Evolutionary conservation across 2,113 vertebrate genomes (phyloP).

Genomic region (Ellobius talpinus): DNA sequence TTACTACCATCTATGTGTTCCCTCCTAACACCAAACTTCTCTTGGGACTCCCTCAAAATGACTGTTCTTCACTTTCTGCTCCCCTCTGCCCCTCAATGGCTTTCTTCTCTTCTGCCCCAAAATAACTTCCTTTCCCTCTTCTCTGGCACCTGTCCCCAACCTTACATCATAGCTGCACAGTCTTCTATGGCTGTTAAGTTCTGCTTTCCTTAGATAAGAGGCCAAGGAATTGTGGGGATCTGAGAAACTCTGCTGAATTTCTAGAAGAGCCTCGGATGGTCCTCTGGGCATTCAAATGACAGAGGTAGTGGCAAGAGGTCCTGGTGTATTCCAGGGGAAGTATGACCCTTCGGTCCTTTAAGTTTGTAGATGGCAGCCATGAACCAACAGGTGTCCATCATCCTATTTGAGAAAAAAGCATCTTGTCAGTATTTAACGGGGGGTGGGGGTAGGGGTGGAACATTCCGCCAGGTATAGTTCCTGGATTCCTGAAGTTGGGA

Average conservation of each 20-base stretch:
- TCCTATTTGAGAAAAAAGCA: neutral
- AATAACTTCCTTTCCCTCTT: neutral
- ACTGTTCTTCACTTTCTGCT: neutral
- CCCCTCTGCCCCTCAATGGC: neutral
- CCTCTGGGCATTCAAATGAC: neutral
- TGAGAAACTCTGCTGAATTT: neutral
- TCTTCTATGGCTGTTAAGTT: neutral
- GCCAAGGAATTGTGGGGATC: neutral
- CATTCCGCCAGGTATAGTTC: neutral
- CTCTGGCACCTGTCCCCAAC: neutral
- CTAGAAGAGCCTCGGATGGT: neutral
- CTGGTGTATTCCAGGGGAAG: neutral
- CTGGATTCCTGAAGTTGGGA: neutral
- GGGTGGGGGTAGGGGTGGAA: neutral
- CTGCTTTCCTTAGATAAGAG: neutral
- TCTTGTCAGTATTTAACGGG: neutral
- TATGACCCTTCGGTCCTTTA: neutral
- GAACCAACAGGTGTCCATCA: neutral
- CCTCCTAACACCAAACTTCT: neutral
- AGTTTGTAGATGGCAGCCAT: neutral
- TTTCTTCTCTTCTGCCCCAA: neutral
- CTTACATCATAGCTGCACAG: neutral
- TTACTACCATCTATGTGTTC: neutral
- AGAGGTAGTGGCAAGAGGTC: neutral
- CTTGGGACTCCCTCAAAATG: neutral